phyloP scores from a whole-genome alignment of 1,140 invertebrate genomes.

The Whitmania pigra region DNA sequence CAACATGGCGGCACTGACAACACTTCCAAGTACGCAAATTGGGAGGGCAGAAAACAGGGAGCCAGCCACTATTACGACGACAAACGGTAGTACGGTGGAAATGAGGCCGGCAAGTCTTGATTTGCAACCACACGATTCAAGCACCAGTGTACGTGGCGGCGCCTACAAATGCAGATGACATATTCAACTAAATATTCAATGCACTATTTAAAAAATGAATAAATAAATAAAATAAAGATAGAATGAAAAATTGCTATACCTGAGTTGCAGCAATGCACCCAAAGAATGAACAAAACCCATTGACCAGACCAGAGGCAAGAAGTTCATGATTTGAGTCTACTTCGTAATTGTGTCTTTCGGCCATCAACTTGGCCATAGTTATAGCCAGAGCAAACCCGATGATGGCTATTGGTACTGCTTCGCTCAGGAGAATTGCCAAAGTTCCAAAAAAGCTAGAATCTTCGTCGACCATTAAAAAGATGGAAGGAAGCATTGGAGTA shows the following conservation, averaged over 20 bases:
- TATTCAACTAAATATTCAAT: neutral
- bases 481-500: conserved; percentile 15
- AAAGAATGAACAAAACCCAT: conserved; percentile 31
- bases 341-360: conserved; percentile 27
- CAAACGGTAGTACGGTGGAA: conserved; percentile 40
- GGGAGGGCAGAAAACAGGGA: conserved; percentile 39
- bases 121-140: conserved; percentile 30
- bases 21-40: conserved; percentile 38
- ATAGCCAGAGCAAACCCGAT: conserved; percentile 75
- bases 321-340: conserved; percentile 33
- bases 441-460: conserved; percentile 8
- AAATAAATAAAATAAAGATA: neutral
- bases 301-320: conserved; percentile 30
- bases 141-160: conserved; percentile 30
- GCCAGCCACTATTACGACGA: conserved; percentile 44
- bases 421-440: conserved; percentile 38
- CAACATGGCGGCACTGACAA: conserved; percentile 38
- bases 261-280: conserved; percentile 28
- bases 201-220: neutral
- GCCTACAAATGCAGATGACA: conserved; percentile 11
- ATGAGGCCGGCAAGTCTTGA: conserved; percentile 33
- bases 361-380: conserved; percentile 73
- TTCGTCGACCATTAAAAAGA: neutral
- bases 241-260: neutral
- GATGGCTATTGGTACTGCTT: conserved; percentile 64